These are phyloP conservation scores for Tipula vernalis DNA, from an alignment of 2,888 invertebrate genomes.

Conservation along the genomic window DNA sequence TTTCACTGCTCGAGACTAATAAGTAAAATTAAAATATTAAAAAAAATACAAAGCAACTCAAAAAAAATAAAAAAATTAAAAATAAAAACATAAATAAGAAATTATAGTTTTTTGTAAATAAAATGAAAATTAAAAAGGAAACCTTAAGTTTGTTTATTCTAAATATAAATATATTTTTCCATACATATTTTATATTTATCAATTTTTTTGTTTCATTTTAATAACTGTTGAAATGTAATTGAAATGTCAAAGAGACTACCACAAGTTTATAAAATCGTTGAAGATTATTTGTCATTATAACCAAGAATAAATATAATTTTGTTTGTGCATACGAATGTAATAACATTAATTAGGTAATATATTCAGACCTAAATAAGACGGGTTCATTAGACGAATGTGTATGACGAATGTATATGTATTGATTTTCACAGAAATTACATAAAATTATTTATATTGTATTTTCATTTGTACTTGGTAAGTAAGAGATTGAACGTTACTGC, in stretches of 20 bases:
- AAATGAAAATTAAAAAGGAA: neutral
- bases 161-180: neutral
- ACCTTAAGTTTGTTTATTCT: neutral
- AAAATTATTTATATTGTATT: too few relatives aligned
- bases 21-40: neutral
- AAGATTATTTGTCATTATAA: neutral
- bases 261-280: neutral
- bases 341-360: too few relatives aligned
- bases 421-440: too few relatives aligned
- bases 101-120: neutral
- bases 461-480: too few relatives aligned
- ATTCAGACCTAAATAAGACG: too few relatives aligned
- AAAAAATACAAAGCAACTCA: neutral
- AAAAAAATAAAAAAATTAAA: neutral
- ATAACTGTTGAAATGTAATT: neutral
- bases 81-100: neutral
- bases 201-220: neutral
- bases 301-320: too few relatives aligned
- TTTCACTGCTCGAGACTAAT: neutral
- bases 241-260: neutral
- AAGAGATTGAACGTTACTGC: too few relatives aligned
- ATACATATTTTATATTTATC: neutral
- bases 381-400: too few relatives aligned
- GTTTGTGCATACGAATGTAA: too few relatives aligned
- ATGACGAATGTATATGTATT: too few relatives aligned